A percentile compares a stretch with the other conserved stretches of the same genome.
These are phyloP conservation scores for Columba livia DNA, from an alignment of 2,113 vertebrate species.

Conservation along the genomic window DNA sequence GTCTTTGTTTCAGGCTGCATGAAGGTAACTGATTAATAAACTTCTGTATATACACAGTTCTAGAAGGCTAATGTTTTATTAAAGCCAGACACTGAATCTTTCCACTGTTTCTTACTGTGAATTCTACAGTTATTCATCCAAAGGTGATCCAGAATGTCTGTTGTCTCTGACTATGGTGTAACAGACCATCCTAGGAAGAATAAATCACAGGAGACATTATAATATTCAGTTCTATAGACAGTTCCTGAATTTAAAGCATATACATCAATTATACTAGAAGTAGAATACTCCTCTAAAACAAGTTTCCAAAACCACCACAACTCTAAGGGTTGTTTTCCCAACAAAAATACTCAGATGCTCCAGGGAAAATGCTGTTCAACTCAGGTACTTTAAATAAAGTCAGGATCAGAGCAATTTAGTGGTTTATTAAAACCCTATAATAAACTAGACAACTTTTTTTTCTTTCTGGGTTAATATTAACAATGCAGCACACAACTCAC, in stretches of 20 bases:
- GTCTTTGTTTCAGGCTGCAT: background rate
- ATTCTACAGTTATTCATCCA: background rate
- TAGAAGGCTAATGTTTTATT: background rate
- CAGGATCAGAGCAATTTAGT: background rate
- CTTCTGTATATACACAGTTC: background rate
- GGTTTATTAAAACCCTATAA: background rate
- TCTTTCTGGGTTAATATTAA: background rate
- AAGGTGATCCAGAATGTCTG: background rate
- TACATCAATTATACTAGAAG: background rate
- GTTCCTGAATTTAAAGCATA: background rate
- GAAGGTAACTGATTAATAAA: background rate
- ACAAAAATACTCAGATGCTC: background rate
- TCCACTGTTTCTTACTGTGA: background rate
- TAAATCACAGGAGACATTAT: background rate
- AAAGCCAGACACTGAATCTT: background rate
- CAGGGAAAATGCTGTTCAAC: background rate
- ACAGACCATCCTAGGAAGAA: background rate
- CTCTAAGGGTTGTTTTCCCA: background rate
- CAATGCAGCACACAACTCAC: background rate
- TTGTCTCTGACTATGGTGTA: background rate
- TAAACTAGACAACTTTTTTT: background rate
- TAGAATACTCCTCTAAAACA: background rate
- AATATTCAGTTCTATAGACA: background rate
- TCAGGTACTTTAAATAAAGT: background rate
- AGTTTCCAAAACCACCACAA: background rate